Evolutionary conservation across 2,888 invertebrate genomes (phyloP).

Genomic region (Harpalus rufipes): DNA sequence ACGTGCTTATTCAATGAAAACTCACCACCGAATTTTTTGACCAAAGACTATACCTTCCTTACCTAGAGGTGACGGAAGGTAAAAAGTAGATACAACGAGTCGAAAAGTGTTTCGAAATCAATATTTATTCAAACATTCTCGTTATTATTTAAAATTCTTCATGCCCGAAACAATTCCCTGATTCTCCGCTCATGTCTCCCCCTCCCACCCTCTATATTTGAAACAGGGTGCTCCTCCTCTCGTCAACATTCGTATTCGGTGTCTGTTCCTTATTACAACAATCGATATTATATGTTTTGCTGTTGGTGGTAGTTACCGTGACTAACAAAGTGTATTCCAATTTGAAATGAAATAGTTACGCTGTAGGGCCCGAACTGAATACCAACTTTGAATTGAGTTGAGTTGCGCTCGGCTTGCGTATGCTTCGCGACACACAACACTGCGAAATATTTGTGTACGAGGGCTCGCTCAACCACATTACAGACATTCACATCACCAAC

Average conservation of each 20-base stretch:
- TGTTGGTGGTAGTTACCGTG: constrained; percentile 47
- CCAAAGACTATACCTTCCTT: too few relatives aligned
- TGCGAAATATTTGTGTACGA: constrained; percentile 39
- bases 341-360: constrained; percentile 66
- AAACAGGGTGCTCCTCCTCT: neutral
- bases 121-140: too few relatives aligned
- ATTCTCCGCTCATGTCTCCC: neutral
- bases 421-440: neutral
- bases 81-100: too few relatives aligned
- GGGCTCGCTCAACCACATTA: neutral
- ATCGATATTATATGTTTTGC: constrained; percentile 62
- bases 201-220: neutral
- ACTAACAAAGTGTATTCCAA: constrained; percentile 62
- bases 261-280: constrained; percentile 61
- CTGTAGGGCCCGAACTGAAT: constrained; percentile 66
- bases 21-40: too few relatives aligned
- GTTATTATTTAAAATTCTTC: too few relatives aligned
- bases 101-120: too few relatives aligned
- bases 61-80: too few relatives aligned
- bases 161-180: too few relatives aligned
- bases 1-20: too few relatives aligned
- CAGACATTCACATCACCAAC: neutral
- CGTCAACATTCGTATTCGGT: constrained; percentile 56
- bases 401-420: constrained; percentile 56
- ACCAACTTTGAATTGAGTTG: constrained; percentile 68